Base-by-base conservation (phyloP, 2,888 invertebrate genomes). In the Microchrysa polita region DNA sequence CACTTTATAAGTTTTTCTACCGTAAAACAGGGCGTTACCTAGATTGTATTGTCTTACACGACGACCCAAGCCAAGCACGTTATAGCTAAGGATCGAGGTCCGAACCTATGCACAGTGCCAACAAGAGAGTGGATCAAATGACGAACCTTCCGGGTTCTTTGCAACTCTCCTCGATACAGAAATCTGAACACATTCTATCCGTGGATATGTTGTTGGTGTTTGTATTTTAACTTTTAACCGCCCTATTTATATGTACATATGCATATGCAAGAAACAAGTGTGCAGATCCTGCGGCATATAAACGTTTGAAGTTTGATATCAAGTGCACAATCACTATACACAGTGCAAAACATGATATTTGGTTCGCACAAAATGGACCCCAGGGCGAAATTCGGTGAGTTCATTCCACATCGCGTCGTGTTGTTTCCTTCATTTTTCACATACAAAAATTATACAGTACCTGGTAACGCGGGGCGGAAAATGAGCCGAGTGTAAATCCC, bases 351-450 rank as follows among this genome's bases (percentile, higher is more conserved):
- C 22, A 18, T 20, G 55, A 55, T 55, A 55, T 20, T 55, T 20
- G 10, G 55, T 55, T 55, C 22, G 18, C 18, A 55, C 18, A 55
- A 55, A 18, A 55, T 55, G 55, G 16, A 55, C 67, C 67, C 23
- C 16, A n/a, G 52, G n/a, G 67, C 52, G 22, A 67, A 67, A 27
- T 48, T 52, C 52, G 67, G n/a, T 52, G 52, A 16, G 22, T 67
- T 53, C 23, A 48, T 48, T 23, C n/a, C n/a, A n/a, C n/a, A n/a
- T n/a, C 52, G 22, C 67, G 44, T 22, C 65, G 9, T 40, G 42
- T 42, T 42, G 42, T 40, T 55, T 52, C 53, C 5, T 18, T 67
- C 67, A 67, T 67, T 67, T 67, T 67, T 67, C 67, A 67, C 23
- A 53, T 34, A 34, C 34, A 55, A 69, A n/a, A 55, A 69, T 69